Evolutionary conservation across 2,888 invertebrate genomes (phyloP).

Genomic region (Scotopteryx bipunctaria): DNA sequence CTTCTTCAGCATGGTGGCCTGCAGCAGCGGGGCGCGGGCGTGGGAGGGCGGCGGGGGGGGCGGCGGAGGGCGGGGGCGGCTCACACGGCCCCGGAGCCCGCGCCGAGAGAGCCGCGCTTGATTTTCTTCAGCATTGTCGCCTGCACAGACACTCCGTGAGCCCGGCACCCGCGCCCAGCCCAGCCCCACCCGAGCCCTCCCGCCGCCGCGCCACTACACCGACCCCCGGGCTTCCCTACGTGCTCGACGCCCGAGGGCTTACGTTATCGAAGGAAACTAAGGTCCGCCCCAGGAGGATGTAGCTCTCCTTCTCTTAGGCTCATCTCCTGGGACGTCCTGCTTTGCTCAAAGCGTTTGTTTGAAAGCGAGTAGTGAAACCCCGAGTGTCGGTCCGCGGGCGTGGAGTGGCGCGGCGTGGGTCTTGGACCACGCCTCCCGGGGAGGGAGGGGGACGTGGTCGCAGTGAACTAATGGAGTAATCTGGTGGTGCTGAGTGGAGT

Average conservation of each 20-base stretch:
- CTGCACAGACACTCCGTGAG: slow-evolving; percentile 84
- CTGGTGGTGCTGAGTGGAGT: slow-evolving; percentile 58
- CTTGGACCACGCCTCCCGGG: slow-evolving; percentile 10
- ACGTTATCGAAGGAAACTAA: not conserved
- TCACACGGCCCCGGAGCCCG: slow-evolving; percentile 82
- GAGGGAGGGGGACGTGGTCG: slow-evolving; percentile 13
- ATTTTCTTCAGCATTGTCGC: slow-evolving; percentile 99
- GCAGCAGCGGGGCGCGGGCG: slow-evolving; percentile 71
- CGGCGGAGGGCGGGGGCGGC: slow-evolving; percentile 73
- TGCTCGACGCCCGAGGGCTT: no score
- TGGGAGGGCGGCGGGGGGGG: slow-evolving; percentile 42
- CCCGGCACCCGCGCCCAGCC: slow-evolving; percentile 30
- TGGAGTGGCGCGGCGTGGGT: slow-evolving; percentile 30
- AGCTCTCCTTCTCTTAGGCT: not conserved
- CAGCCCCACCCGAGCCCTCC: slow-evolving; percentile 35
- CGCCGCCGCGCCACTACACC: slow-evolving; percentile 44
- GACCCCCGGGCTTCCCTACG: no score
- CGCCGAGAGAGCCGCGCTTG: slow-evolving; percentile 95
- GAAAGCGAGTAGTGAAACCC: slow-evolving; percentile 33
- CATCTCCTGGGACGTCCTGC: slow-evolving; percentile 10
- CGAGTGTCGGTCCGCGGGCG: slow-evolving; percentile 40
- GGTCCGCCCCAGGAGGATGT: slow-evolving; percentile 1
- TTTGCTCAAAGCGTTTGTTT: slow-evolving; percentile 27
- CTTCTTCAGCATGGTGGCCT: slow-evolving; percentile 99
- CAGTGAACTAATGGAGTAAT: slow-evolving; percentile 24